A percentile compares a stretch with the other conserved stretches of the same genome.
Conservation (phyloP, 2,797 vertebrate genomes). For the Holocentrus rufus region DNA sequence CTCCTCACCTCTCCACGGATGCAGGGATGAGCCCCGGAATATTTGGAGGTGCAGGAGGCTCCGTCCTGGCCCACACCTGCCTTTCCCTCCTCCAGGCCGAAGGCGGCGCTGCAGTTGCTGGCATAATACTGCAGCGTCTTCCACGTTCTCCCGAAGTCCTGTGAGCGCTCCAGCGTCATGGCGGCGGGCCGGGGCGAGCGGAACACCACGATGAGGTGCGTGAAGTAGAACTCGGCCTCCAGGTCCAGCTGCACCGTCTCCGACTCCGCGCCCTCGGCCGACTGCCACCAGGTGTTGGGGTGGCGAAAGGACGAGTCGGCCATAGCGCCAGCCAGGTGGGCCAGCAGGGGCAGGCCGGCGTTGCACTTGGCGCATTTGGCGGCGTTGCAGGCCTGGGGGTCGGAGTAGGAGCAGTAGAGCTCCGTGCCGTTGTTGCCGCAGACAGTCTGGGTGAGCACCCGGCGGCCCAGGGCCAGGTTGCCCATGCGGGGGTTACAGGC, state of each 20-base stretch:
- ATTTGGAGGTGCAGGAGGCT: slow-evolving; percentile 91
- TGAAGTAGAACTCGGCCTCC: slow-evolving; percentile 95
- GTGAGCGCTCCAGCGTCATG: slow-evolving; percentile 95
- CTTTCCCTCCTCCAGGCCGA: slow-evolving; percentile 87
- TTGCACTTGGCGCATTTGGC: slow-evolving; percentile 88
- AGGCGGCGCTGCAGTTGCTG: slow-evolving; percentile 87
- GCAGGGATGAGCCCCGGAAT: slow-evolving; percentile 91
- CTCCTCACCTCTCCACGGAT: slow-evolving; percentile 93
- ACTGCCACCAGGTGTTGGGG: slow-evolving; percentile 98
- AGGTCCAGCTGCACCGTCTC: slow-evolving; percentile 93
- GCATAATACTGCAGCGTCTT: slow-evolving; percentile 91
- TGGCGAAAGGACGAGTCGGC: slow-evolving; percentile 93
- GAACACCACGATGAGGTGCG: slow-evolving; percentile 95
- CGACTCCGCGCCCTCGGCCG: slow-evolving; percentile 78
- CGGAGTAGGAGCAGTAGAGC: slow-evolving; percentile 85
- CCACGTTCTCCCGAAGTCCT: slow-evolving; percentile 93
- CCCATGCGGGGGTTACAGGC: slow-evolving; percentile 98
- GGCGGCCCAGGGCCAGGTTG: slow-evolving; percentile 90
- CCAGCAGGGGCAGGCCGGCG: slow-evolving; percentile 78
- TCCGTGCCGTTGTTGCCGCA: slow-evolving; percentile 87
- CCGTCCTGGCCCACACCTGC: slow-evolving; percentile 66
- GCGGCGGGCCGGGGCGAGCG: slow-evolving; percentile 91
- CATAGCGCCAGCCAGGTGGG: slow-evolving; percentile 90
- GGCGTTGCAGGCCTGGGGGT: slow-evolving; percentile 77
- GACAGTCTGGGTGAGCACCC: slow-evolving; percentile 86